Conservation (phyloP, 2,888 invertebrate genomes). For the Chrysopilus asiliformis region DNA sequence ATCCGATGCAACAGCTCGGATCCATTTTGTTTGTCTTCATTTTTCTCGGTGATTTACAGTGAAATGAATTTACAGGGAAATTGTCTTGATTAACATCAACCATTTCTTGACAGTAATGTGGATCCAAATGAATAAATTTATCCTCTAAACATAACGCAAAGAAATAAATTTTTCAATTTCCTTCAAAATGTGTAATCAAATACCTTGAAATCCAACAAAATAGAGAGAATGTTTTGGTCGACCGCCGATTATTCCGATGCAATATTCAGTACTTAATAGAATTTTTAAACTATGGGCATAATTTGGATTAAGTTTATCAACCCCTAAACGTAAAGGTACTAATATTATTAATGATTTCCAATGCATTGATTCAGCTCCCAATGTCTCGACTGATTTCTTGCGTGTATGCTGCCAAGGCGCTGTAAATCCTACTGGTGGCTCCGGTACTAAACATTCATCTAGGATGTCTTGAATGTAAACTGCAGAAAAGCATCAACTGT, state of each 20-base stretch:
- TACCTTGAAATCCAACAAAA: conserved; percentile 81
- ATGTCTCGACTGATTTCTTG: conserved; percentile 5
- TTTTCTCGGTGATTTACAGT: conserved; percentile 76
- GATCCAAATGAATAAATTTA: conserved; percentile 82
- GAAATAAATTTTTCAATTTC: neutral
- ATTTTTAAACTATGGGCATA: conserved; percentile 74
- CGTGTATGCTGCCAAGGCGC: conserved; percentile 12
- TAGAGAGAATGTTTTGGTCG: conserved; percentile 85
- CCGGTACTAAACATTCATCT: conserved; percentile 44
- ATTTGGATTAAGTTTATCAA: conserved; percentile 69
- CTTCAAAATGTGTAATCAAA: neutral
- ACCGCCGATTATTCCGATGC: conserved; percentile 87
- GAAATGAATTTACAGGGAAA: conserved; percentile 67
- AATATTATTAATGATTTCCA: conserved; percentile 73
- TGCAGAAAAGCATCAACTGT: conserved; percentile 19
- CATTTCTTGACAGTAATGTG: conserved; percentile 87
- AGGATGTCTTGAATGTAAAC: conserved; percentile 67
- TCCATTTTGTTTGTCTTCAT: conserved; percentile 77
- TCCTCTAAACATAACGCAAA: conserved; percentile 46
- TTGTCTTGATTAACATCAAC: conserved; percentile 70
- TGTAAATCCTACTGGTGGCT: conserved; percentile 22
- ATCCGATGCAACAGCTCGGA: conserved; percentile 84
- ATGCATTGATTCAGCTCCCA: conserved; percentile 16
- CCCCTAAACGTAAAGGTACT: conserved; percentile 76
- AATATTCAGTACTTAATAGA: conserved; percentile 64